Percentiles rank a stretch among this genome's conserved stretches.
phyloP scores from a whole-genome alignment of 2,888 invertebrate genomes.

The Andrena camellia region DNA sequence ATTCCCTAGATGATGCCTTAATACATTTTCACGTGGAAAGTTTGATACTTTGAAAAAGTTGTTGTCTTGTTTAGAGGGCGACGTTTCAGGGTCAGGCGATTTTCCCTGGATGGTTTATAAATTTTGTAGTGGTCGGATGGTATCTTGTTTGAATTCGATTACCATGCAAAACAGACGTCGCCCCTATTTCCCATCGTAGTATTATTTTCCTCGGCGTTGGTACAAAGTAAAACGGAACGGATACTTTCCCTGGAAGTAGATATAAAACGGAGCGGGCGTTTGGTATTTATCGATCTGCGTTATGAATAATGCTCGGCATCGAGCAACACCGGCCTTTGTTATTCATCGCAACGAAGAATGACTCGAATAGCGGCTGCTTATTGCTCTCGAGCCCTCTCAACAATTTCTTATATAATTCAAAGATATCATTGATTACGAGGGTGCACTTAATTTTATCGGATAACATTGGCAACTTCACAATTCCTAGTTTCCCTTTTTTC shows the following conservation, averaged over 20 bases:
- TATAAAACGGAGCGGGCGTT: constrained; percentile 48
- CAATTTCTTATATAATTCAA: constrained; percentile 14
- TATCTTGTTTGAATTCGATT: constrained; percentile 64
- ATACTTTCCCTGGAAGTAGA: constrained; percentile 43
- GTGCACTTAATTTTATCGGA: neutral
- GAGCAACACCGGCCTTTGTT: constrained; percentile 34
- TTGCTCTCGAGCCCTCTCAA: constrained; percentile 24
- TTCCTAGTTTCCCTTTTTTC: neutral
- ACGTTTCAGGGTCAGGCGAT: constrained; percentile 28
- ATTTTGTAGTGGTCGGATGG: constrained; percentile 42
- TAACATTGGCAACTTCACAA: neutral
- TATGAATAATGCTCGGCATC: constrained; percentile 55
- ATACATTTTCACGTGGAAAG: constrained; percentile 17
- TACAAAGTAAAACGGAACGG: constrained; percentile 57
- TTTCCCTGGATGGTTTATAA: constrained; percentile 57
- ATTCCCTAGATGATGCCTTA: neutral
- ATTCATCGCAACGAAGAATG: constrained; percentile 28
- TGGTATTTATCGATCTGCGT: constrained; percentile 63
- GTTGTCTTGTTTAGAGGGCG: constrained; percentile 27
- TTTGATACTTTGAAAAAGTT: neutral
- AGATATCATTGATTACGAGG: constrained; percentile 19
- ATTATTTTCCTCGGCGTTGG: constrained; percentile 38
- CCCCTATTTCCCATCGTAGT: constrained; percentile 14
- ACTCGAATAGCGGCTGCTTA: constrained; percentile 23
- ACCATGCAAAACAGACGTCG: constrained; percentile 55